Conservation (phyloP, 2,113 vertebrate species). For the Cephalopholis sonnerati region DNA sequence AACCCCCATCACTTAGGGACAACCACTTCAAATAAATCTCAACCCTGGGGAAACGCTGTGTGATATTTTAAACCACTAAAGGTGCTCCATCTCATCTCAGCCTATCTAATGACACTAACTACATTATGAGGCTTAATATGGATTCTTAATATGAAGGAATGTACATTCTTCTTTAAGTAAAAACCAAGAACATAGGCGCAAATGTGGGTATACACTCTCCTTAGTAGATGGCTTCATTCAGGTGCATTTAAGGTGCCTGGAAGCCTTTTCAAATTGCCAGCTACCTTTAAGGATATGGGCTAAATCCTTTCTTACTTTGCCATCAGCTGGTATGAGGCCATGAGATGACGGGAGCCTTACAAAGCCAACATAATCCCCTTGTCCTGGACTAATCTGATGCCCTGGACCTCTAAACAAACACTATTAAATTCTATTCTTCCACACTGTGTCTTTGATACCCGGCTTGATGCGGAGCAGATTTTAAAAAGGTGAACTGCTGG, state of each 20-base stretch:
- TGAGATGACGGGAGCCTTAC: slow-evolving; percentile 67
- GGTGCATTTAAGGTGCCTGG: slow-evolving; percentile 17
- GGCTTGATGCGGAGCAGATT: slow-evolving; percentile 5
- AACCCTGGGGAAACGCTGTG: slow-evolving; percentile 38
- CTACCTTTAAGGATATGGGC: slow-evolving; percentile 35
- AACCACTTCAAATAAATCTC: slow-evolving; percentile 53
- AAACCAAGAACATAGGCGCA: background rate
- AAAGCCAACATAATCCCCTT: slow-evolving; percentile 75
- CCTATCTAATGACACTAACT: slow-evolving; percentile 11
- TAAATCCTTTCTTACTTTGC: slow-evolving; percentile 67
- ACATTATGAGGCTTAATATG: slow-evolving; percentile 17
- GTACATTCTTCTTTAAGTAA: background rate
- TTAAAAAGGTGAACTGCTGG: slow-evolving; percentile 8
- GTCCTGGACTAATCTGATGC: slow-evolving; percentile 72
- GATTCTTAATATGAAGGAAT: background rate
- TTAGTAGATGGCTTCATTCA: slow-evolving; percentile 8
- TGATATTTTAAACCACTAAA: slow-evolving; percentile 42
- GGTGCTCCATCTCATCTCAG: slow-evolving; percentile 35
- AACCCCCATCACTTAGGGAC: slow-evolving; percentile 15
- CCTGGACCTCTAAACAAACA: slow-evolving; percentile 70
- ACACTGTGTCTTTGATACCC: slow-evolving; percentile 30
- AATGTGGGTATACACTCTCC: background rate
- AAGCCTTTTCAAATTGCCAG: slow-evolving; percentile 42
- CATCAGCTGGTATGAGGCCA: slow-evolving; percentile 57
- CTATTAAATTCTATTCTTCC: slow-evolving; percentile 39